Conservation (phyloP, 2,113 vertebrate species). For the Myiozetetes cayanensis region DNA sequence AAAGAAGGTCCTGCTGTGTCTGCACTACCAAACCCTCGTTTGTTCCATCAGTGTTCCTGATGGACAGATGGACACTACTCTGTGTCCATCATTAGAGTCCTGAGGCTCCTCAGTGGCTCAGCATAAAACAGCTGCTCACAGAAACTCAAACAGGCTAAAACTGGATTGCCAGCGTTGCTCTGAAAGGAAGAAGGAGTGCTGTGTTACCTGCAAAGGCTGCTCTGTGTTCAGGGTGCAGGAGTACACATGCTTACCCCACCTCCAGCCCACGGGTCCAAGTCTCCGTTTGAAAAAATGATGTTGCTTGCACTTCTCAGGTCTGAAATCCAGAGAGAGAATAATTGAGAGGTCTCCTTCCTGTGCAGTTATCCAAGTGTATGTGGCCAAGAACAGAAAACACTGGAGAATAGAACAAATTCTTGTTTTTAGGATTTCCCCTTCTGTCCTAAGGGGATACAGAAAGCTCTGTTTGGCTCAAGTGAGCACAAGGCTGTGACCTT, state of each 20-base stretch:
- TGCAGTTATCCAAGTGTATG: background rate
- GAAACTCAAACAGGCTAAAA: background rate
- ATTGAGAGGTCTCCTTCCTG: background rate
- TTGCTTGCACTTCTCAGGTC: constrained; percentile 85
- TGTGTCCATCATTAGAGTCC: background rate
- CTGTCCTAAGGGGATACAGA: background rate
- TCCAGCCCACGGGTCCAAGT: constrained; percentile 93
- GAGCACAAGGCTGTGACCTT: background rate
- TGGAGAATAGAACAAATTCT: background rate
- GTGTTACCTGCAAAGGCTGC: background rate
- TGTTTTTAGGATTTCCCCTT: background rate
- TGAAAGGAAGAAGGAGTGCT: background rate
- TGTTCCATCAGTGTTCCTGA: background rate
- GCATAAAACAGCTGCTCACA: background rate
- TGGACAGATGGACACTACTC: background rate
- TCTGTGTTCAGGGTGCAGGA: background rate
- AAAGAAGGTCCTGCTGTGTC: background rate
- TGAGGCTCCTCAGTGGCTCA: background rate
- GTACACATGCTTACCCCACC: constrained; percentile 81
- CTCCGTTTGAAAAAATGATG: constrained; percentile 95
- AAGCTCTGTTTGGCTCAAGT: background rate
- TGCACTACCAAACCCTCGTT: background rate
- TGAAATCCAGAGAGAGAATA: constrained; percentile 55
- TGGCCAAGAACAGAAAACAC: background rate
- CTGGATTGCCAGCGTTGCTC: rapidly evolving